A percentile compares a stretch with the other conserved stretches of the same genome.
Conservation (phyloP, 2,888 invertebrate species). For the Drosophila neonasuta region DNA sequence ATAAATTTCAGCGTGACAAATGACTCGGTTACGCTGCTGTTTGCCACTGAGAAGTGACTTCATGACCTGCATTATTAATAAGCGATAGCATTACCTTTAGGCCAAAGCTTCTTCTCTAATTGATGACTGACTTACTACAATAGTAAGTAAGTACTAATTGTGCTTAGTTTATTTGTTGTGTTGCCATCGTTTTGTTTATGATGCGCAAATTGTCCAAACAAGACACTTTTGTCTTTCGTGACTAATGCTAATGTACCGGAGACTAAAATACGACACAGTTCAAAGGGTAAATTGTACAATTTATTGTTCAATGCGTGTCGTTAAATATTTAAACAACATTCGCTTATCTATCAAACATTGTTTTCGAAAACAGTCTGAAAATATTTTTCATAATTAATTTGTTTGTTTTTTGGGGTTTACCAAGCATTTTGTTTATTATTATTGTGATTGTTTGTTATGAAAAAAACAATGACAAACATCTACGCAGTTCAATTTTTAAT, state of each 20-base stretch:
- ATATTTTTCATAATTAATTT: too few relatives aligned
- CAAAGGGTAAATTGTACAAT: not conserved
- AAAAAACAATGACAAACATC: too few relatives aligned
- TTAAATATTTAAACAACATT: too few relatives aligned
- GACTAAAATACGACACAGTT: not conserved
- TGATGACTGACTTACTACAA: constrained; percentile 44
- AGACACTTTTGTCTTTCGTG: constrained; percentile 27
- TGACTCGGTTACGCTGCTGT: constrained; percentile 51
- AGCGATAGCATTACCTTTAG: constrained; percentile 38
- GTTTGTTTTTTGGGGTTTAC: too few relatives aligned
- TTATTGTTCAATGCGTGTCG: too few relatives aligned
- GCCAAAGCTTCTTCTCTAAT: constrained; percentile 50
- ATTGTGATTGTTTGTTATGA: too few relatives aligned
- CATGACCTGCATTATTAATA: constrained; percentile 68
- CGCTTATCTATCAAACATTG: too few relatives aligned
- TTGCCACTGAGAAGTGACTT: constrained; percentile 5
- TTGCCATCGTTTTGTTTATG: constrained; percentile 32
- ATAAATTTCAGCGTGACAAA: constrained; percentile 77
- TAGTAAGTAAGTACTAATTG: constrained; percentile 30
- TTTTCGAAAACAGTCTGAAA: too few relatives aligned
- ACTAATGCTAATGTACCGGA: constrained; percentile 37
- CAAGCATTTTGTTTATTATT: too few relatives aligned
- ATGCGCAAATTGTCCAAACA: constrained; percentile 19
- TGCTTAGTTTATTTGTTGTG: constrained; percentile 38
- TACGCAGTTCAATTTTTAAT: too few relatives aligned